Base-by-base conservation (phyloP, 2,888 invertebrate genomes). In the Temnothorax unifasciatus region DNA sequence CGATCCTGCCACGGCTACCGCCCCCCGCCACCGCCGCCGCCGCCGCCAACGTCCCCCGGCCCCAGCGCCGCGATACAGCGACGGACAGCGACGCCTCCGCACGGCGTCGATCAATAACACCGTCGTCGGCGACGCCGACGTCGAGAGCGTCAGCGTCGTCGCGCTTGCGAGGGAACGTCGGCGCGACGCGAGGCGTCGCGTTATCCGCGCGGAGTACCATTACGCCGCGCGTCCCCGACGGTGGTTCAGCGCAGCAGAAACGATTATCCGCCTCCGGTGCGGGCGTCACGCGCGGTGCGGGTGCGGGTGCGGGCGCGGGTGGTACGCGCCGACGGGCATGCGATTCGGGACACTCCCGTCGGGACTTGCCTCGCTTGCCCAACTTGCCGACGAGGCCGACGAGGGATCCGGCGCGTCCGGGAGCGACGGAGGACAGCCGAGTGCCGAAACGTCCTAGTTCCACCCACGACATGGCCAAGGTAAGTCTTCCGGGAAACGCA, bases 71-170 rank as follows among this genome's bases (percentile, higher is more conserved):
- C 75, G 83, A 63, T 50, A 75, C 75, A 61, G 47, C 61, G 77
- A 61, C 85, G 89, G 77, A 85, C 81, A 88, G 76, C 87, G 89
- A 88, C 90, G 90, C 89, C 89, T 90, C 86, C 89, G 88, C 83
- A 71, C 88, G 84, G 86, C 89, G 88, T 64, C 90, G 89, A 89
- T 89, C 89, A 89, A 89, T 89, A 89, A 86, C 84, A 73, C 50
- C 81, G 90, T 84, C 82, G 91, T 86, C 87, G 87, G 63, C 89
- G 88, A 83, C 89, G 88, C 61, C 76, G 76, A 52, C 66, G 85
- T 86, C 90, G 87, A 82, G 83, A 89, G 91, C 91, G 91, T 90
- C 90, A 89, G 91, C 91, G 91, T 90, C 90, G 91, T 88, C 86
- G 91, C 86, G 87, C 82, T 82, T 85, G 86, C 89, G 69, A 86